phyloP scores from a whole-genome alignment of 2,797 vertebrate species.

The Hemibagrus guttatus region DNA sequence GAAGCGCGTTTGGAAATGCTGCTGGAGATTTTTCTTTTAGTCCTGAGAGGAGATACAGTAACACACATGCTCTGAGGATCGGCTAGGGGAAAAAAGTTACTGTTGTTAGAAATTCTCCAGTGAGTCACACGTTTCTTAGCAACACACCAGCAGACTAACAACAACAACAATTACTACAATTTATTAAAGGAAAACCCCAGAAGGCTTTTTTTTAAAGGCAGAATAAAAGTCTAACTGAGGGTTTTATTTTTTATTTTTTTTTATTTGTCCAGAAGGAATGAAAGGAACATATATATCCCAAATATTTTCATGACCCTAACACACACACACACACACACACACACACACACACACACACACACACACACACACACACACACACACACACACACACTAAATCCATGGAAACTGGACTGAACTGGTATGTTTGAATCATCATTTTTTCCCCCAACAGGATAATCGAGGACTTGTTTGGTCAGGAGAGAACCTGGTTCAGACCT shows the following conservation, averaged over 20 bases:
- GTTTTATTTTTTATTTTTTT: too few species aligned
- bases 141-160: constrained; percentile 45
- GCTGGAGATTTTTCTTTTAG: background rate
- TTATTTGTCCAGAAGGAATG: background rate
- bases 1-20: background rate
- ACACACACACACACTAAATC: background rate
- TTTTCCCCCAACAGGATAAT: background rate
- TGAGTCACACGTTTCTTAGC: constrained; percentile 74
- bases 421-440: background rate
- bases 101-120: constrained; percentile 39
- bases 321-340: too few species aligned
- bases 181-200: constrained; percentile 33
- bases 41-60: background rate
- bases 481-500: background rate
- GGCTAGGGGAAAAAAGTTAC: background rate
- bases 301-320: background rate
- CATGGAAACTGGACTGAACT: background rate
- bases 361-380: background rate
- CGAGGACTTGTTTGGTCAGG: background rate
- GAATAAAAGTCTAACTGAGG: background rate
- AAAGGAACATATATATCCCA: too few species aligned
- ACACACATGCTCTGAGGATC: background rate
- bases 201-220: too few species aligned
- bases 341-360: background rate
- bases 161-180: constrained; percentile 43